A percentile compares a stretch with the other conserved stretches of the same genome.
Conservation (phyloP, 2,797 vertebrate species). For the Microctenopoma steveboyesi region DNA sequence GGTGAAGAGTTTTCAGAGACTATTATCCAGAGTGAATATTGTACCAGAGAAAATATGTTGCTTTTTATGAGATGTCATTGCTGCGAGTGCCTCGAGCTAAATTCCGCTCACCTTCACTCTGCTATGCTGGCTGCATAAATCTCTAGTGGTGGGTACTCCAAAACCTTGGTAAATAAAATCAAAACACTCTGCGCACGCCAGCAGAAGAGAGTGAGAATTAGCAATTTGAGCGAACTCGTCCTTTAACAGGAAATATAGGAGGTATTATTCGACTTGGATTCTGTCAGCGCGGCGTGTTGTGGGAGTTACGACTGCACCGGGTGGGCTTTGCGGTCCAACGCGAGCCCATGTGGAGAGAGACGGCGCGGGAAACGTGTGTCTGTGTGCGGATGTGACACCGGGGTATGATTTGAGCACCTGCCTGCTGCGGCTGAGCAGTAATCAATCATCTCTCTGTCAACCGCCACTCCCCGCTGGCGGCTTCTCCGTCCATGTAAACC, state of each 20-base stretch:
- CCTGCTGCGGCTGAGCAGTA: constrained; percentile 67
- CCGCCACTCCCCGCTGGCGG: constrained; percentile 66
- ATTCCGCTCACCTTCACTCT: too few species aligned
- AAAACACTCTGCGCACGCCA: background rate
- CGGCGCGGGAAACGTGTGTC: constrained; percentile 35
- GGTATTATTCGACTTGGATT: constrained; percentile 21
- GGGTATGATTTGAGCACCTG: constrained; percentile 80
- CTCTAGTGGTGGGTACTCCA: too few species aligned
- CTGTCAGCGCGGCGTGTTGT: background rate
- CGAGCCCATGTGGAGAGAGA: constrained; percentile 44
- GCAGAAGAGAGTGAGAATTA: background rate
- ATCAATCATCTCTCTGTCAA: constrained; percentile 79
- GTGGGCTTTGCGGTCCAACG: constrained; percentile 44
- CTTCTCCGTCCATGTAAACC: constrained; percentile 55
- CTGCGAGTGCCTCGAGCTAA: too few species aligned
- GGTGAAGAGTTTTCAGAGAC: too few species aligned
- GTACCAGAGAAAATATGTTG: too few species aligned
- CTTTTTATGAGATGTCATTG: too few species aligned
- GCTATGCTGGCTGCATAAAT: background rate
- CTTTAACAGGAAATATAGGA: background rate
- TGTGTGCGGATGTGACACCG: constrained; percentile 60
- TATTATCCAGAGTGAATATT: too few species aligned
- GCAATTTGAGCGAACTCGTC: background rate
- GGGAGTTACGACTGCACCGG: constrained; percentile 33
- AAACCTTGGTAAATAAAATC: background rate